These are phyloP conservation scores for Anthophora plumipes DNA, from an alignment of 2,888 invertebrate genomes.

Conservation along the genomic window DNA sequence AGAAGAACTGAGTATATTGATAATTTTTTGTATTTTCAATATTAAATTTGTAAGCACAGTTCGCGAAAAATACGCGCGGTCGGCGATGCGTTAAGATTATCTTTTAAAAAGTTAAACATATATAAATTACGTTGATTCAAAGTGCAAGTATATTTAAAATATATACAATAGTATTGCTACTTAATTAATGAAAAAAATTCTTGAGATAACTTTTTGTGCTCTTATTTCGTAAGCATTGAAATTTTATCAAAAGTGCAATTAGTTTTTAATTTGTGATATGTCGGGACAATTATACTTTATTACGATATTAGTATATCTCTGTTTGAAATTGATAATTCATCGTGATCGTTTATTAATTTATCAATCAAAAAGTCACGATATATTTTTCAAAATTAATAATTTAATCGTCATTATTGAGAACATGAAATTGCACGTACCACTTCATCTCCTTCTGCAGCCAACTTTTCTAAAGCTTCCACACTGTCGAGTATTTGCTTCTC, in stretches of 20 bases:
- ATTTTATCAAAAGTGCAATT: too few species aligned
- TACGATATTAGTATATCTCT: neutral
- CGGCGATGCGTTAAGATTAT: neutral
- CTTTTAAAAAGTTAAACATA: neutral
- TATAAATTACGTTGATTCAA: neutral
- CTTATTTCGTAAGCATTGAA: too few species aligned
- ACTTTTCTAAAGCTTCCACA: conserved; percentile 87
- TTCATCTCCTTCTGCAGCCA: conserved; percentile 89
- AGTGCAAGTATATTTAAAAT: too few species aligned
- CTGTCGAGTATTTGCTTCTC: conserved; percentile 89
- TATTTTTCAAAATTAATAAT: neutral
- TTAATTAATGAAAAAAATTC: too few species aligned
- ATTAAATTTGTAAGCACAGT: too few species aligned
- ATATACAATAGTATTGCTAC: too few species aligned
- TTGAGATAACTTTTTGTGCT: too few species aligned
- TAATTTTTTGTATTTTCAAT: too few species aligned
- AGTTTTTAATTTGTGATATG: neutral
- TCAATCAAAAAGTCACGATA: neutral
- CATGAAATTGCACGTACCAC: conserved; percentile 85
- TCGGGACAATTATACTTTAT: neutral
- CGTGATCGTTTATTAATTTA: neutral
- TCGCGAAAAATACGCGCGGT: too few species aligned
- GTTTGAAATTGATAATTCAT: neutral
- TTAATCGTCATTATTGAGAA: neutral
- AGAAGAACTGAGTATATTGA: too few species aligned